A percentile compares a stretch with the other conserved stretches of the same genome.
phyloP scores from a whole-genome alignment of 2,797 vertebrate species.

The Mormyrus hasselquistii region DNA sequence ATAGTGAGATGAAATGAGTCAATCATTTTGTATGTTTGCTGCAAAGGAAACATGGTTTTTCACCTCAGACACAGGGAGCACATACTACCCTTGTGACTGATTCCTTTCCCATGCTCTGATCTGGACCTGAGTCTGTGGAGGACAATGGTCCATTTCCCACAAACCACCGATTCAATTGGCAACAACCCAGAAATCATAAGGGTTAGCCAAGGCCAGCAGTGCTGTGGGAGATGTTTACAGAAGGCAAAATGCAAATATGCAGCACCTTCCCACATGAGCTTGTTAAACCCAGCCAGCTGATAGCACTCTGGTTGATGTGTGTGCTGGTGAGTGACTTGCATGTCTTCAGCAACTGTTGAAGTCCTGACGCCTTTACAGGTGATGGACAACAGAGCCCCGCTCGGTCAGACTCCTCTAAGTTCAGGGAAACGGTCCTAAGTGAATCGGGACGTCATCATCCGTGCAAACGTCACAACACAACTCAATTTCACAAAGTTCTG shows the following conservation, averaged over 20 bases:
- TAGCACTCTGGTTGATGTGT: background rate
- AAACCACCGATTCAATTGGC: background rate
- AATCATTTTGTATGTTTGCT: background rate
- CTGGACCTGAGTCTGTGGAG: background rate
- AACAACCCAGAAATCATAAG: background rate
- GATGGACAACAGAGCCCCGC: background rate
- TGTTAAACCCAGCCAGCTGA: background rate
- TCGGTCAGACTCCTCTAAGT: background rate
- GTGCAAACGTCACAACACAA: background rate
- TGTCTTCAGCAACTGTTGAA: background rate
- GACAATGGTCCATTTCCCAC: background rate
- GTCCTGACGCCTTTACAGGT: background rate
- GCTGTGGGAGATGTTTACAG: background rate
- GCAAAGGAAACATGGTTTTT: background rate
- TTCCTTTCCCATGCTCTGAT: background rate
- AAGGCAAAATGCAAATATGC: background rate
- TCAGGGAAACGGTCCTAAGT: background rate
- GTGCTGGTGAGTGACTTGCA: background rate
- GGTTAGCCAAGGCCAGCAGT: background rate
- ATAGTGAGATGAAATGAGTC: background rate
- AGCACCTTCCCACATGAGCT: background rate
- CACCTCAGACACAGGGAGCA: background rate
- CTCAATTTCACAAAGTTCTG: background rate
- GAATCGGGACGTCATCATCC: background rate
- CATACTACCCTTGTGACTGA: background rate